These are phyloP conservation scores for Drosophila littoralis DNA, from an alignment of 1,140 invertebrate genomes.

Conservation along the genomic window DNA sequence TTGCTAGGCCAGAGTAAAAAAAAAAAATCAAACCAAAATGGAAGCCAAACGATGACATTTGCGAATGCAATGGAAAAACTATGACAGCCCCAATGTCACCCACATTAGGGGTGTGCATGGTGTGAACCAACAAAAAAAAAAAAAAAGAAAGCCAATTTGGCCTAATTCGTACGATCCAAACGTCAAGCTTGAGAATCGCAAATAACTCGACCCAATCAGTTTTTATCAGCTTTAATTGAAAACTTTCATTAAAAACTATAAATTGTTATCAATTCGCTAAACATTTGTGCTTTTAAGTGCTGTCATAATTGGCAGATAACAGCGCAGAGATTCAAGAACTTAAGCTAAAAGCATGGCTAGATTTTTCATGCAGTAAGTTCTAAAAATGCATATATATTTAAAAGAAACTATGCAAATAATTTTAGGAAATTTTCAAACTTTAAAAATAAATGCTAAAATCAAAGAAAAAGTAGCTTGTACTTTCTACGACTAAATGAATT, in stretches of 20 bases:
- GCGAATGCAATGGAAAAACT: conserved; percentile 40
- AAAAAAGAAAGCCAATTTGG: neutral
- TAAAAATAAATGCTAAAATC: too few relatives aligned
- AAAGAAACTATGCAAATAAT: too few relatives aligned
- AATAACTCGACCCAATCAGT: neutral
- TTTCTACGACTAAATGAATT: too few relatives aligned
- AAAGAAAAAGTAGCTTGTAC: too few relatives aligned
- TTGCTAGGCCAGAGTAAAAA: neutral
- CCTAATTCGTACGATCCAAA: neutral
- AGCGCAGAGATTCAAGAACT: too few relatives aligned
- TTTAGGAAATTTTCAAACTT: too few relatives aligned
- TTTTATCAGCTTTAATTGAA: conserved; percentile 26
- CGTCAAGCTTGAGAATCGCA: conserved; percentile 2
- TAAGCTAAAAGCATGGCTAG: too few relatives aligned
- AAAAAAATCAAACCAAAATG: conserved; percentile 21
- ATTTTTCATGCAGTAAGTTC: too few relatives aligned
- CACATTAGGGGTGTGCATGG: conserved; percentile 32
- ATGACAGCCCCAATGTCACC: conserved; percentile 41
- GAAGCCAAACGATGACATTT: conserved; percentile 41
- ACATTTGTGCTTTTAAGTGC: neutral
- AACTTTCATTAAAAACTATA: conserved; percentile 15
- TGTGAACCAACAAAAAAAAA: neutral
- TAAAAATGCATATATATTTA: too few relatives aligned
- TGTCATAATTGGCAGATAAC: neutral
- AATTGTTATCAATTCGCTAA: conserved; percentile 20